Conservation (phyloP, 2,888 invertebrate genomes). For the Pharmacophagus antenor region DNA sequence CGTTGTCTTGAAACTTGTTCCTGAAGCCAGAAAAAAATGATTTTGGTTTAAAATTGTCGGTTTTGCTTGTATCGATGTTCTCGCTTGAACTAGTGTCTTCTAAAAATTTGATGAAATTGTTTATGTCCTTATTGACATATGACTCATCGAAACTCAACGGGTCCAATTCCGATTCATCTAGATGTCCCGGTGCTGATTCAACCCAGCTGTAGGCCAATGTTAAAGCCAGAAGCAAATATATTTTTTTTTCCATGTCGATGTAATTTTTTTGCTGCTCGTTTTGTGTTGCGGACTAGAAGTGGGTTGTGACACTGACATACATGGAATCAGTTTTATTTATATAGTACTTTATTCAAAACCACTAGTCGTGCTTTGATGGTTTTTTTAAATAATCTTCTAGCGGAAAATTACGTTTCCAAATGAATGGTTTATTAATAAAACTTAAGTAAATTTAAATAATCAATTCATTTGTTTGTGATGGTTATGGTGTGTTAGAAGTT, state of each 20-base stretch:
- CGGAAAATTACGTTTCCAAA: conserved; percentile 52
- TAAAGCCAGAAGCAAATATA: conserved; percentile 53
- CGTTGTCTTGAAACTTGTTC: conserved; percentile 51
- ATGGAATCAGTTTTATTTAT: conserved; percentile 60
- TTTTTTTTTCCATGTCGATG: conserved; percentile 56
- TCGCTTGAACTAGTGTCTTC: conserved; percentile 38
- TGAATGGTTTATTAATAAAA: conserved; percentile 49
- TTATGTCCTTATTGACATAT: conserved; percentile 61
- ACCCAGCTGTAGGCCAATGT: conserved; percentile 49
- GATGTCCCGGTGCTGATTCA: conserved; percentile 53
- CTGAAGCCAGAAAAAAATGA: conserved; percentile 50
- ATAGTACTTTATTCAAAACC: conserved; percentile 61
- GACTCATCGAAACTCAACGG: conserved; percentile 55
- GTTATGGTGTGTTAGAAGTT: not conserved
- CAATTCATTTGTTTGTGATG: not conserved
- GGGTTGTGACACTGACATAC: conserved; percentile 80
- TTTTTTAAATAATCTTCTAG: conserved; percentile 47
- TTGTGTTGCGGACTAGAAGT: conserved; percentile 67
- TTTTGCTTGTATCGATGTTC: conserved; percentile 33
- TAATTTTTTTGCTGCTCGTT: conserved; percentile 54
- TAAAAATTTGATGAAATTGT: conserved; percentile 52
- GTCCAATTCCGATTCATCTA: conserved; percentile 55
- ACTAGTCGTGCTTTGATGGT: conserved; percentile 61
- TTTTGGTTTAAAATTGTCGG: conserved; percentile 38
- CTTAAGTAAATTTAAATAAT: conserved; percentile 47